Evolutionary conservation across 2,888 invertebrate genomes (phyloP).

Genomic region (Macrophya annulata): DNA sequence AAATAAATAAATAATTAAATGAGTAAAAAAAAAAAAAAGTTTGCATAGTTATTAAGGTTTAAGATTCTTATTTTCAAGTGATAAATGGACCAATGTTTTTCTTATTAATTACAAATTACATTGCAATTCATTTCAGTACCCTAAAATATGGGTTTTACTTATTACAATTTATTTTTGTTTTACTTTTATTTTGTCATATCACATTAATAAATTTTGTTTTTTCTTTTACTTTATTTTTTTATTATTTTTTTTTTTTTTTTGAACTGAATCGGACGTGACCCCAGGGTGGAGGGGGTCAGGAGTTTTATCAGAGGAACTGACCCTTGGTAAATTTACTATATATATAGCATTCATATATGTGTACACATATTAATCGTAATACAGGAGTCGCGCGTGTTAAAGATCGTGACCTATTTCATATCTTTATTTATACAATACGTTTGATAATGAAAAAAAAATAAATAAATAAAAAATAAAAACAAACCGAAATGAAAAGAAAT

Average conservation of each 20-base stretch:
- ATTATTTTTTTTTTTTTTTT: constrained; percentile 58
- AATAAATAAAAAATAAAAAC: constrained; percentile 37
- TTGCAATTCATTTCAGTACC: constrained; percentile 30
- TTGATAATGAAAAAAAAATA: constrained; percentile 45
- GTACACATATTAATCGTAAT: constrained; percentile 17
- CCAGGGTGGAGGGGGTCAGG: constrained; percentile 62
- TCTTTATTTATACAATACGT: constrained; percentile 47
- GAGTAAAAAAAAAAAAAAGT: not conserved
- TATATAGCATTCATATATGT: constrained; percentile 59
- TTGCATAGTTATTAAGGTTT: constrained; percentile 54
- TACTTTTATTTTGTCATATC: not conserved
- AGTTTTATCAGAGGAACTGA: constrained; percentile 68
- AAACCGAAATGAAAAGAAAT: constrained; percentile 32
- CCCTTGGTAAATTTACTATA: constrained; percentile 67
- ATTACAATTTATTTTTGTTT: constrained; percentile 41
- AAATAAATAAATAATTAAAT: constrained; percentile 7
- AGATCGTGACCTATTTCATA: constrained; percentile 32
- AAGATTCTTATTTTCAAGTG: constrained; percentile 58
- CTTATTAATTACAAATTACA: constrained; percentile 56
- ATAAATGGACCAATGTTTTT: constrained; percentile 66
- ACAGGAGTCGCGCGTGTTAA: constrained; percentile 14
- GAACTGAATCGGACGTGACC: constrained; percentile 64
- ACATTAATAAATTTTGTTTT: not conserved
- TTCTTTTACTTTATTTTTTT: constrained; percentile 40
- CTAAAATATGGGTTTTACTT: constrained; percentile 23